Evolutionary conservation across 1,140 invertebrate species (phyloP), one percentile per base, ranked within the genome.

Genomic region (Drosophila littoralis): DNA sequence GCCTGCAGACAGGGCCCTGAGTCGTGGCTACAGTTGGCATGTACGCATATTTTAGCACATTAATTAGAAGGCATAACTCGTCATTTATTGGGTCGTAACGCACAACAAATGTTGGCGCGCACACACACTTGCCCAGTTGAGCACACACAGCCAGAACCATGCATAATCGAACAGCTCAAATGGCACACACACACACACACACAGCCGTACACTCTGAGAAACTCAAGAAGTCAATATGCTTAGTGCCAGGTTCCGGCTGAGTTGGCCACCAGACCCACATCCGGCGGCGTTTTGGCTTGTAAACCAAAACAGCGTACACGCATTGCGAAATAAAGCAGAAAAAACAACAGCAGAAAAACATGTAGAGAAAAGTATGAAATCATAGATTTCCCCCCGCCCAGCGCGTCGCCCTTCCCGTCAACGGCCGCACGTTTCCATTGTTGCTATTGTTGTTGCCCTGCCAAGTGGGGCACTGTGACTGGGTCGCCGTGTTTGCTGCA

Each of bases 31-130:
- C 72, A 88, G 70, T 83, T 51, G 83, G 68, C 68, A 77, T n/a
- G n/a, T 65, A 58, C 68, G 72, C 83, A 86, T 86, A 81, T 74
- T 72, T 74, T 74, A 66, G 66, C 84, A 81, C 69, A 88, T 88
- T 88, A 83, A 83, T 88, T 89, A 80, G 80, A 83, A 64, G 61
- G 77, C 79, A 88, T 88, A 88, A 89, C 79, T 83, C 78, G 69
- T 80, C 83, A 83, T 89, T 79, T 88, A 88, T 89, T 79, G 79
- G 76, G 52, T 74, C 72, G 68, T 66, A 88, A 60, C 40, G 60
- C 42, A 63, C 43, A 46, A 59, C 75, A 73, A 82, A 79, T 83
- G 86, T 76, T 73, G 77, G 70, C 10, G 50, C 40, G 38, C 74
- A 52, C 68, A 68, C 64, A 54, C 68, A 73, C 45, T 70, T 50